Base-by-base conservation (phyloP, 2,888 invertebrate genomes). In the Furcula furcula region DNA sequence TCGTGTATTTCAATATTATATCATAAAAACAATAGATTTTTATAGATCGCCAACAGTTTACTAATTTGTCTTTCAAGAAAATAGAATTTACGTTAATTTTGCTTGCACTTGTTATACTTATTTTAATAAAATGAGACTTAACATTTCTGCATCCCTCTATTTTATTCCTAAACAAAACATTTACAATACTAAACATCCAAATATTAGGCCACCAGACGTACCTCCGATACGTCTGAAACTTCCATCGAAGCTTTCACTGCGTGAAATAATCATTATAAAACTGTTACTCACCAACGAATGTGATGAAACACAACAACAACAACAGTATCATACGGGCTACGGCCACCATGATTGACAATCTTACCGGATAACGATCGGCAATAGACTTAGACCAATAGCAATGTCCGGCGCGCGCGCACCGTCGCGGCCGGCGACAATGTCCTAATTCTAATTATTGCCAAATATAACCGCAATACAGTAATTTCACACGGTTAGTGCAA, bases 401-500 rank as follows among this genome's bases (percentile, higher is more conserved):
- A n/a, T n/a, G n/a, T n/a, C n/a, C 50, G 46, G 49, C 31, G 36
- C 18, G 43, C 29, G 43, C 48, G 15, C 42, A 29, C 34, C 46
- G 53, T n/a, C n/a, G n/a, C n/a, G n/a, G n/a, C 40, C 41, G 49
- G 37, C 30, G 34, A 43, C 45, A 53, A 60, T 60, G 73, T 70
- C 65, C 68, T 62, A 64, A 66, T 61, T 65, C 50, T 10, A 49
- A 35, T 48, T 52, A 54, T 79, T 76, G 68, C 76, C 44, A 57
- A 76, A 74, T 45, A 48, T 64, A 68, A 65, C 74, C 48, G 42
- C 41, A 37, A 34, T 44, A 31, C 11, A 56, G 52, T 59, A 75
- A 84, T 84, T 83, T 75, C 76, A 66, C 76, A 81, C 83, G 82
- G 60, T 60, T 52, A n/a, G 41, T 36, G 46, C 75, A 82, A 53